A percentile compares a stretch with the other conserved stretches of the same genome.
phyloP scores from a whole-genome alignment of 2,797 vertebrate genomes.

The Sphenopsis melanotis region DNA sequence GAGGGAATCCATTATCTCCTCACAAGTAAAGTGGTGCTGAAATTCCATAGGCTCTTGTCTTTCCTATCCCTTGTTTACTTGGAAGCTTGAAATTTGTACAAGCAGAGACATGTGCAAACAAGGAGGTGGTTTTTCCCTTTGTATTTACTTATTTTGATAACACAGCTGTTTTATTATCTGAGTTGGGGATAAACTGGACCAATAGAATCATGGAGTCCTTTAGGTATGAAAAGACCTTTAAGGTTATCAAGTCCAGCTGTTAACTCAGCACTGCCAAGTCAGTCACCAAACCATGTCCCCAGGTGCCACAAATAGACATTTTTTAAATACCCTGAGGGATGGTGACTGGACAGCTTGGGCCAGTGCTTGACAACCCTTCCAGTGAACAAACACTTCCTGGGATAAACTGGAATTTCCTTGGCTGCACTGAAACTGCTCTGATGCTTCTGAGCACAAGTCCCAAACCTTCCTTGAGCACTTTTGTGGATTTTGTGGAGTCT shows the following conservation, averaged over 20 bases:
- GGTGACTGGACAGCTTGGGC: background rate
- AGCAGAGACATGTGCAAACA: background rate
- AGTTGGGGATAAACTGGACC: background rate
- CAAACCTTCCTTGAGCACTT: background rate
- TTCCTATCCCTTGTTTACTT: background rate
- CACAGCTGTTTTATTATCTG: background rate
- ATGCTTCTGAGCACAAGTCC: background rate
- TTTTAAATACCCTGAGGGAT: background rate
- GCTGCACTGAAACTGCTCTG: background rate
- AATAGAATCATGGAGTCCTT: background rate
- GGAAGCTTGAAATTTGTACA: background rate
- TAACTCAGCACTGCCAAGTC: background rate
- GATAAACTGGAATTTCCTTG: background rate
- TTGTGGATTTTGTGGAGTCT: background rate
- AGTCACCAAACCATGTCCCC: background rate
- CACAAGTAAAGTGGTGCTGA: background rate
- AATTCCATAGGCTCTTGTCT: background rate
- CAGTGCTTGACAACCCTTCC: background rate
- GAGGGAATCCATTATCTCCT: background rate
- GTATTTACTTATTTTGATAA: background rate
- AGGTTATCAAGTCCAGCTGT: background rate
- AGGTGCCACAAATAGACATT: accelerated
- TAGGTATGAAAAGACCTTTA: background rate
- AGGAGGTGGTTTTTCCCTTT: background rate
- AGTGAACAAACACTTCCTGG: background rate